Evolutionary conservation across 64 coral and sea anemone genomes (phyloP).

Genomic region (Stichodactyla mertensii): DNA sequence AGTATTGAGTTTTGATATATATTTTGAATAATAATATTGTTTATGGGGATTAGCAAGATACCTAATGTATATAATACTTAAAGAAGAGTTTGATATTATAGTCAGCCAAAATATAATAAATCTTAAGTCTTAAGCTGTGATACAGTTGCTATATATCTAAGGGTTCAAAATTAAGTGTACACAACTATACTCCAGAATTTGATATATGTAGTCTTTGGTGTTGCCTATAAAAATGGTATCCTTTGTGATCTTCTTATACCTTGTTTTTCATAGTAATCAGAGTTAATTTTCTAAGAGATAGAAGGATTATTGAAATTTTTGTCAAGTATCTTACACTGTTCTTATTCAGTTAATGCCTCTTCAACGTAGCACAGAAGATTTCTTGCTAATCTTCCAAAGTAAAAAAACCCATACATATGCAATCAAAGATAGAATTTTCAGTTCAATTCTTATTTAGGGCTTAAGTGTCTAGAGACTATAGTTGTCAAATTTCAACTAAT

Average conservation of each 20-base stretch:
- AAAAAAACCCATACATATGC: conserved; percentile 1
- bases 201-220: too few relatives aligned
- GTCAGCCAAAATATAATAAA: too few relatives aligned
- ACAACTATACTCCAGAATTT: too few relatives aligned
- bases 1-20: background rate
- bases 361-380: background rate
- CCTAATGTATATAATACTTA: too few relatives aligned
- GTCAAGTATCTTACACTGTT: conserved; percentile 1
- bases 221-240: background rate
- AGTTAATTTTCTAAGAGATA: background rate
- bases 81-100: background rate
- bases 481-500: conserved; percentile 15
- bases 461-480: conserved; percentile 1
- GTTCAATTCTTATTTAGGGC: background rate
- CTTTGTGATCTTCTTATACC: background rate
- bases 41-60: background rate
- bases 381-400: conserved; percentile 6
- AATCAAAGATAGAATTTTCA: background rate
- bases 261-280: background rate
- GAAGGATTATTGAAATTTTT: conserved; percentile 10
- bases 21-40: background rate
- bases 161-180: too few relatives aligned
- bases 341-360: conserved; percentile 2
- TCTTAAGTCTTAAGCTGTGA: too few relatives aligned
- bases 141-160: too few relatives aligned